phyloP scores from a whole-genome alignment of 2,113 vertebrate genomes.

The Polyodon spathula region DNA sequence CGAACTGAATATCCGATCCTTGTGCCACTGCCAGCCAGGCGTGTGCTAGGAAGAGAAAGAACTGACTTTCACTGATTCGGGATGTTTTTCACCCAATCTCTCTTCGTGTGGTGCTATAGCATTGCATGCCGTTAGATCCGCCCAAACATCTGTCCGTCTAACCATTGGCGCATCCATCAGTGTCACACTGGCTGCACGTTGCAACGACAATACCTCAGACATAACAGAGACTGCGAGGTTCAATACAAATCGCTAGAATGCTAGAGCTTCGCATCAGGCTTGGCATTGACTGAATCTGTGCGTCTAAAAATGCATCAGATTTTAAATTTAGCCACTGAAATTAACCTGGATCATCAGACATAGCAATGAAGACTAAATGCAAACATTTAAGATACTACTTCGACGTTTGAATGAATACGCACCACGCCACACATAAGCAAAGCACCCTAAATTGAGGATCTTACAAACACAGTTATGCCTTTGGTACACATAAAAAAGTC shows the following conservation, averaged over 20 bases:
- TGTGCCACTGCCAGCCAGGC: constrained; percentile 24
- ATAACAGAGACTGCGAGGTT: constrained; percentile 34
- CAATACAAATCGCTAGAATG: constrained; percentile 37
- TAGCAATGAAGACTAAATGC: neutral
- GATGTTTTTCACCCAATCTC: constrained; percentile 54
- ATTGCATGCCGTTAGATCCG: constrained; percentile 74
- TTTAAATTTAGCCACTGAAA: neutral
- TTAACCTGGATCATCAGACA: neutral
- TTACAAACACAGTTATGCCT: no score
- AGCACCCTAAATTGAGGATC: no score
- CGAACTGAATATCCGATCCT: constrained; percentile 26
- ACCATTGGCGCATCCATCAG: constrained; percentile 91
- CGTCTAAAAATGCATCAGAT: neutral
- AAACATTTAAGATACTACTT: neutral
- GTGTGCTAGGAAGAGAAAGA: constrained; percentile 24
- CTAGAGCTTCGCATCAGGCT: constrained; percentile 28
- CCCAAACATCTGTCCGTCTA: constrained; percentile 96
- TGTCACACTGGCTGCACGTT: constrained; percentile 66
- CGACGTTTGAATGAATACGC: neutral
- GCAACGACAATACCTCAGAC: constrained; percentile 53
- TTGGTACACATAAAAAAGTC: no score
- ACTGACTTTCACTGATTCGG: constrained; percentile 42
- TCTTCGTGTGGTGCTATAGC: constrained; percentile 51
- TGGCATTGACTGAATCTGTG: neutral
- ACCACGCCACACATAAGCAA: no score